Base-by-base conservation (phyloP, 2,113 vertebrate species). In the Scartelaos histophorus region DNA sequence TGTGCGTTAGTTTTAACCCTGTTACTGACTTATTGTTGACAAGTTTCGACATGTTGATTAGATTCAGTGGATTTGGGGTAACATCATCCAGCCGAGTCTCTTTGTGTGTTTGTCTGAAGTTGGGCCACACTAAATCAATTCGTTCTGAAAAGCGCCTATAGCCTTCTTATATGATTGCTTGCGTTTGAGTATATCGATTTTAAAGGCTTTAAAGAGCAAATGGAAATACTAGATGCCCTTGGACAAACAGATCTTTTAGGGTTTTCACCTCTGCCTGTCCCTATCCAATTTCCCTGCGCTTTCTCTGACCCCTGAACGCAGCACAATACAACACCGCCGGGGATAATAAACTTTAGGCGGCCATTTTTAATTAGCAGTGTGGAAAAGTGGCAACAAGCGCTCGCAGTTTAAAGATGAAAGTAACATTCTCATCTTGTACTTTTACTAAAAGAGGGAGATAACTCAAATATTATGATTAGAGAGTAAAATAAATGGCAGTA, bases 301-400 rank as follows among this genome's bases (percentile, higher is more conserved):
- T n/a, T 2, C 2, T 7, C 13, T 66, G 65, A 66, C 65, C 45
- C 47, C n/a, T 43, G 9, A 22, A 16, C 65, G 21, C 65, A 66
- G 38, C 38, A 66, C 65, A 24, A 66, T 46, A 64, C 35, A 64
- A 64, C 61, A 64, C 65, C 65, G 47, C n/a, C 24, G 65, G 65
- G 65, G 21, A 43, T 46, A 24, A 24, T 66, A 47, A 66, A 46
- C 38, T 47, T 29, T 29, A 4, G 64, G 19, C 43, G 24, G n/a
- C 10, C 43, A 22, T 45, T 66, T 43, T 47, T 46, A 66, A 22
- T 47, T 45, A 66, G n/a, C 43, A 15, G 13, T 22, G 43, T 24
- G 45, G 38, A 66, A n/a, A 66, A 24, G 65, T 46, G 43, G n/a
- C 7, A 21, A 54, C 19, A 2, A 54, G 51, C 51, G 21, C 51